A percentile compares a stretch with the other conserved stretches of the same genome.
Evolutionary conservation across 2,113 vertebrate species (phyloP).

Genomic region (Xenus cinereus): DNA sequence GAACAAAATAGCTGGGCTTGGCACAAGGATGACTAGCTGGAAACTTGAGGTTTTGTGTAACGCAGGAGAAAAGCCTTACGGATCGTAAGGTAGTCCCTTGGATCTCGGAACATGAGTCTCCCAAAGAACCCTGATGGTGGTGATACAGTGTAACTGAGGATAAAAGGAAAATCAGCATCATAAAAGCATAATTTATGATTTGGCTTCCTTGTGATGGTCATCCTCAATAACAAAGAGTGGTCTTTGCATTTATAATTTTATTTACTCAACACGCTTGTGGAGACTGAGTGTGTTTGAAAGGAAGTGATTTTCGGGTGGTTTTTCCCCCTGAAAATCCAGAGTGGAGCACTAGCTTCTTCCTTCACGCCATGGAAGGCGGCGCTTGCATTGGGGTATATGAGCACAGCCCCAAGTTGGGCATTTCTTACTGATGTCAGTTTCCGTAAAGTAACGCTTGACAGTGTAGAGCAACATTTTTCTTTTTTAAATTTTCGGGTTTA

Average conservation of each 20-base stretch:
- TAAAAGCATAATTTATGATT: neutral
- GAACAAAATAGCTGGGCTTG: neutral
- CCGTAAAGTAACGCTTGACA: neutral
- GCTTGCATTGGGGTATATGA: neutral
- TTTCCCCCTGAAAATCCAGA: neutral
- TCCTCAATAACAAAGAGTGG: neutral
- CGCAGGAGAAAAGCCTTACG: neutral
- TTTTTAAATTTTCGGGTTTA: neutral
- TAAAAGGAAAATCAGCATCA: neutral
- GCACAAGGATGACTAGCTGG: neutral
- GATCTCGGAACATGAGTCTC: neutral
- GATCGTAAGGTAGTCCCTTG: neutral
- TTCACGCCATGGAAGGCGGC: neutral
- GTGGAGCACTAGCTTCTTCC: neutral
- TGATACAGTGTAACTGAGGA: neutral
- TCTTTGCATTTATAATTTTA: neutral
- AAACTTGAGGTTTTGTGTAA: neutral
- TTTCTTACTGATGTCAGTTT: neutral
- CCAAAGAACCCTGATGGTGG: neutral
- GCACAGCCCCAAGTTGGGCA: accelerated
- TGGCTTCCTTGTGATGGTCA: neutral
- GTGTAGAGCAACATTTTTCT: neutral
- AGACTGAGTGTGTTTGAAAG: neutral
- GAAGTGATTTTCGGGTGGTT: neutral
- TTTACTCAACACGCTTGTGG: neutral